Evolutionary conservation across 2,797 vertebrate species (phyloP).

Genomic region (Protosalanx chinensis): DNA sequence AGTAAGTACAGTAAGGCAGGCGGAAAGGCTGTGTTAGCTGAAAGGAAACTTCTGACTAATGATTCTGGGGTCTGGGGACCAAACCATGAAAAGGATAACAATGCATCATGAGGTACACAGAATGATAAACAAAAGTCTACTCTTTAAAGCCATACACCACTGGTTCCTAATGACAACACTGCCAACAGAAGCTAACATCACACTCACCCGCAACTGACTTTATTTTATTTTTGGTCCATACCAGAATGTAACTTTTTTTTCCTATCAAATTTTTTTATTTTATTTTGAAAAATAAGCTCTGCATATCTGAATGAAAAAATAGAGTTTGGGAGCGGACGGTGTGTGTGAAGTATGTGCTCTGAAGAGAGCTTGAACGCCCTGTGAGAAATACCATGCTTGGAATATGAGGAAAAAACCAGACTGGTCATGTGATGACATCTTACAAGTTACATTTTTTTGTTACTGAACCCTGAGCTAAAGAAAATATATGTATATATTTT

Average conservation of each 20-base stretch:
- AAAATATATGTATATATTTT: conserved; percentile 47
- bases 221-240: conserved; percentile 67
- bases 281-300: conserved; percentile 9
- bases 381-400: conserved; percentile 39
- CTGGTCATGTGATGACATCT: conserved; percentile 62
- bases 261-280: background rate
- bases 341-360: conserved; percentile 18
- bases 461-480: conserved; percentile 77
- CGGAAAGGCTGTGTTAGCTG: no score
- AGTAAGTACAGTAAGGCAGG: no score
- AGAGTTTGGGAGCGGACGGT: conserved; percentile 2
- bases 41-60: background rate
- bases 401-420: conserved; percentile 25
- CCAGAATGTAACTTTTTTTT: conserved; percentile 18
- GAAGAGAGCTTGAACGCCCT: conserved; percentile 24
- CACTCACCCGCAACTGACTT: conserved; percentile 25
- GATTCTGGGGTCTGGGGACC: conserved; percentile 20
- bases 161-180: conserved; percentile 31
- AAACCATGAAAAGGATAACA: conserved; percentile 25
- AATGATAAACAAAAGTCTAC: conserved; percentile 13
- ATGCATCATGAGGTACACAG: conserved; percentile 43
- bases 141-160: conserved; percentile 40
- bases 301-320: conserved; percentile 39
- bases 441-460: conserved; percentile 58
- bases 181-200: conserved; percentile 24